Evolutionary conservation across 2,113 vertebrate species (phyloP).

Genomic region (Macrotus californicus): DNA sequence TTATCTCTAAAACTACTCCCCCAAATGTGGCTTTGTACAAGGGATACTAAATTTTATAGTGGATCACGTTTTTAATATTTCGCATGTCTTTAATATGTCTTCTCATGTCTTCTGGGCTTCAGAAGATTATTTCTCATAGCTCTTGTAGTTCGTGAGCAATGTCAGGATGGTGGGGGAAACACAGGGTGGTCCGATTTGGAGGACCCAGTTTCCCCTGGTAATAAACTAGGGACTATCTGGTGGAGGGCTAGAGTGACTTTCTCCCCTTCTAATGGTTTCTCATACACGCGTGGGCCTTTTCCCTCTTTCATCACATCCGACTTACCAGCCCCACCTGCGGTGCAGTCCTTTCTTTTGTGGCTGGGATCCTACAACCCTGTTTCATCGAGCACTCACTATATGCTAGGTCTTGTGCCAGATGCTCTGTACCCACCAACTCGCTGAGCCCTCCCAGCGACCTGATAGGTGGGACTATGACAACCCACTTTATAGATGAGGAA

Average conservation of each 20-base stretch:
- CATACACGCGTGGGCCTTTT: background rate
- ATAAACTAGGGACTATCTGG: accelerated
- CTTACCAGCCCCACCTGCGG: background rate
- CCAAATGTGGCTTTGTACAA: background rate
- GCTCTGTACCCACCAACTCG: background rate
- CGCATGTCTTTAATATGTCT: background rate
- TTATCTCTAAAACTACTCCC: background rate
- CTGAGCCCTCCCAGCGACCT: background rate
- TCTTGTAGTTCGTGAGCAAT: background rate
- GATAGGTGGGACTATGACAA: background rate
- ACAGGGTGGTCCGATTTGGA: background rate
- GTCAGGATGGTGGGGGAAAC: background rate
- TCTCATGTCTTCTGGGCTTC: background rate
- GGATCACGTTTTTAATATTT: background rate
- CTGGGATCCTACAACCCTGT: background rate
- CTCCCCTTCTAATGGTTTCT: background rate
- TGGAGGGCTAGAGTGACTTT: background rate
- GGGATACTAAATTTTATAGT: background rate
- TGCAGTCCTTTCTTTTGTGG: background rate
- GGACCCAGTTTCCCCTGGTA: background rate
- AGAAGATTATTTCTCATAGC: background rate
- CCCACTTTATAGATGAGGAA: background rate
- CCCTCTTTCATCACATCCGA: background rate
- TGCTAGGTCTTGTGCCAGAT: background rate
- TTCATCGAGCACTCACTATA: accelerated